Evolutionary conservation across 2,113 vertebrate species (phyloP), one percentile per base, ranked within the genome.

Genomic region (Colinus virginianus): DNA sequence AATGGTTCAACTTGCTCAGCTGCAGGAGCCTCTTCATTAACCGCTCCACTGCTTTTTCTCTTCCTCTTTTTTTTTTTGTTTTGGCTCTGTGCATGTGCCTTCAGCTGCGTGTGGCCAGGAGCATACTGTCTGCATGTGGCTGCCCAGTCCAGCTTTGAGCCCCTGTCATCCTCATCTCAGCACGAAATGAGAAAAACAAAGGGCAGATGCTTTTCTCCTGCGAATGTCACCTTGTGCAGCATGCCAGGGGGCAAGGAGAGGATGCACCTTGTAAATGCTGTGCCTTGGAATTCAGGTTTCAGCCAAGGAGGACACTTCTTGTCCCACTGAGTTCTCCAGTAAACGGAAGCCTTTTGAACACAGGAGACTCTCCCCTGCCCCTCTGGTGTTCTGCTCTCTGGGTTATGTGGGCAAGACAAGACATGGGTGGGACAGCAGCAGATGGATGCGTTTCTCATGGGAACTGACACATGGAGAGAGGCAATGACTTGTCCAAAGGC

Each of bases 11-110:
- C 4, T 14, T 76, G 34, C 32, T 43, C 1, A 1, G 78, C 88
- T 64, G 43, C 56, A 62, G 87, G 38, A 81, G 68, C 62, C 28
- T 89, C 86, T 83, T 91, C 90, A 75, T 92, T 89, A 87, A 76
- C 75, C 0, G 28, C 75, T 59, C 87, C 51, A 22, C 63, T 77
- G 70, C 59, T 20, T 30, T 42, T 22, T 53, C 71, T 48, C 12
- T 38, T 40, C 19, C 7, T 30, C 11, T n/a, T 56, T 3, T 20
- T 36, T 32, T 13, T 16, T 3, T 15, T 48, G 17, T 56, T 38
- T 20, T 46, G 66, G 49, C 49, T 80, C 55, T 11, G 28, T 13
- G 48, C n/a, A 1, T 4, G 48, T 53, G 46, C 61, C 75, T 25
- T 63, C 48, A 59, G 83, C 22, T 90, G 59, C 5, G 0, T 2